Evolutionary conservation across 1,140 invertebrate genomes (phyloP).

Genomic region (Drosophila sechellia): DNA sequence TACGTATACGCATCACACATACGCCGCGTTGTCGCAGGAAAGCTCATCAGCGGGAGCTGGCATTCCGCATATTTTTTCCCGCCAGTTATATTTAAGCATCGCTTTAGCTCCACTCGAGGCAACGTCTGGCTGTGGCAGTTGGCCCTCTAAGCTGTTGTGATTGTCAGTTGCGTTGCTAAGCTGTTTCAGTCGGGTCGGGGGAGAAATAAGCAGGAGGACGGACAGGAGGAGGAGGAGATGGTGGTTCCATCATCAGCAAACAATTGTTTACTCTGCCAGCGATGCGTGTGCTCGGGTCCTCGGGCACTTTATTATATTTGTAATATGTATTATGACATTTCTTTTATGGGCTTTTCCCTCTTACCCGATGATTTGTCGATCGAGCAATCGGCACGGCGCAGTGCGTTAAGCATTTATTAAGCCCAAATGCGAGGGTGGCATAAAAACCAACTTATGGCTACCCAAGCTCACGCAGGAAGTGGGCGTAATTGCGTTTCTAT

Average conservation of each 20-base stretch:
- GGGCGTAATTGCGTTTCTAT: conserved; percentile 79
- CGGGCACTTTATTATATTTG: conserved; percentile 77
- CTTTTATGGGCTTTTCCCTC: conserved; percentile 50
- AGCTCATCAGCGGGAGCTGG: conserved; percentile 55
- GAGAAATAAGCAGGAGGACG: background rate
- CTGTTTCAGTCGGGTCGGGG: conserved; percentile 15
- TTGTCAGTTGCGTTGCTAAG: conserved; percentile 63
- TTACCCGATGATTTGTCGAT: conserved; percentile 61
- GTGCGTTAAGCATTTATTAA: conserved; percentile 51
- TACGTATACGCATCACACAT: conserved; percentile 76
- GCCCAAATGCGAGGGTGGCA: conserved; percentile 20
- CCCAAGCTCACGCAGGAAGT: conserved; percentile 50
- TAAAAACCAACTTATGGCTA: conserved; percentile 33
- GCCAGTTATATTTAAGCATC: conserved; percentile 42
- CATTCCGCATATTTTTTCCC: conserved; percentile 12
- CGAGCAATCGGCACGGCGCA: conserved; percentile 8
- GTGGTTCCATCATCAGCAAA: conserved; percentile 45
- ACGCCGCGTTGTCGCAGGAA: conserved; percentile 64
- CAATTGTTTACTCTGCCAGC: conserved; percentile 68
- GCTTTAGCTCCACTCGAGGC: conserved; percentile 47
- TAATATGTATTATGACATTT: conserved; percentile 78
- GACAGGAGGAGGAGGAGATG: background rate
- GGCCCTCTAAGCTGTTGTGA: conserved; percentile 61
- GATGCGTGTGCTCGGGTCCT: conserved; percentile 36
- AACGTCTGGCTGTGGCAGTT: conserved; percentile 38